Percentiles rank a stretch among this genome's conserved stretches.
These are phyloP conservation scores for Ctenosaura bakeri DNA, from an alignment of 2,797 vertebrate species.

Conservation along the genomic window DNA sequence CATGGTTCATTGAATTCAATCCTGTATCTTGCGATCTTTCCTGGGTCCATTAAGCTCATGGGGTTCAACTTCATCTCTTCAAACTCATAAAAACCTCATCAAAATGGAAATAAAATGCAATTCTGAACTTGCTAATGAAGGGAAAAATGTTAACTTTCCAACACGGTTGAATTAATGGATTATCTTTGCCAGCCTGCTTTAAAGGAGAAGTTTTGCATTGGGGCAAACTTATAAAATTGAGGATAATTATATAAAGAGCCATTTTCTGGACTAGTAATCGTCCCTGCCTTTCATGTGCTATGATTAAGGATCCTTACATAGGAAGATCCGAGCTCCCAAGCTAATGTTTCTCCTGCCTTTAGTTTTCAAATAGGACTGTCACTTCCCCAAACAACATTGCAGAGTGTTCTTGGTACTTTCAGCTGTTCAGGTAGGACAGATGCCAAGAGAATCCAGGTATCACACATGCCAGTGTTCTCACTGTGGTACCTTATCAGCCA, in stretches of 20 bases:
- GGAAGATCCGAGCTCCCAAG: conserved; percentile 55
- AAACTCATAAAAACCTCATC: conserved; percentile 84
- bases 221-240: conserved; percentile 66
- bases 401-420: conserved; percentile 30
- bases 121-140: conserved; percentile 82
- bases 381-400: conserved; percentile 24
- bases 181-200: conserved; percentile 69
- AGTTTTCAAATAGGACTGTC: conserved; percentile 53
- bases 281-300: conserved; percentile 53
- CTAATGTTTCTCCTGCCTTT: conserved; percentile 46
- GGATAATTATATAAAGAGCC: conserved; percentile 59
- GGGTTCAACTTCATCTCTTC: conserved; percentile 79
- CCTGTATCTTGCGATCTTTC: conserved; percentile 78
- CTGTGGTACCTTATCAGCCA: neutral
- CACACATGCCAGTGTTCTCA: neutral
- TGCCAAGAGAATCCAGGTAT: neutral
- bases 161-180: conserved; percentile 77
- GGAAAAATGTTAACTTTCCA: conserved; percentile 73
- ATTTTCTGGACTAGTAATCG: conserved; percentile 53
- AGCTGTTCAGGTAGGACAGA: neutral
- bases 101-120: conserved; percentile 84
- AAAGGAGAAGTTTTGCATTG: conserved; percentile 66
- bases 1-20: conserved; percentile 80
- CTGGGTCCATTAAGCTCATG: conserved; percentile 80
- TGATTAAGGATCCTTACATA: conserved; percentile 58